Percentiles rank a stretch among this genome's conserved stretches.
Conservation (phyloP, 2,113 vertebrate species). For the Platanista minor region DNA sequence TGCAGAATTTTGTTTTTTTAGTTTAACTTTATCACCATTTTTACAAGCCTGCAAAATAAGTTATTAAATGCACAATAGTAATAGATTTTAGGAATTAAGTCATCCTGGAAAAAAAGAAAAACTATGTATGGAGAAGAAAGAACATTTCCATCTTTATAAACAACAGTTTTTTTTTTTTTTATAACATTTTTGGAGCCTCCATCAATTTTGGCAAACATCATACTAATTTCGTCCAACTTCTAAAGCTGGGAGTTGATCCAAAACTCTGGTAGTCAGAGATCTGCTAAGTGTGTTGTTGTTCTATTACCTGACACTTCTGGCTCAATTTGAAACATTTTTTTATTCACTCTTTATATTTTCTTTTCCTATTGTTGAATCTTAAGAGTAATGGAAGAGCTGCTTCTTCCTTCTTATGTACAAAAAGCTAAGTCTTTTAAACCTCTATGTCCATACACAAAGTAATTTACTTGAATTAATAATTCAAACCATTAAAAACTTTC, state of each 20-base stretch:
- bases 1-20: background rate
- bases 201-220: constrained; percentile 77
- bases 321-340: constrained; percentile 70
- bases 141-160: constrained; percentile 50
- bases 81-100: background rate
- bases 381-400: constrained; percentile 23
- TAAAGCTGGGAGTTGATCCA: constrained; percentile 79
- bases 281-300: constrained; percentile 75
- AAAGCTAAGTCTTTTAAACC: background rate
- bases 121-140: constrained; percentile 13
- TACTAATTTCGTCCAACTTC: constrained; percentile 77
- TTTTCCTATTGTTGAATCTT: constrained; percentile 62
- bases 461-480: background rate
- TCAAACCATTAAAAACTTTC: background rate
- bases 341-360: constrained; percentile 64
- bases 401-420: constrained; percentile 39
- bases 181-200: constrained; percentile 71
- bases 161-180: background rate
- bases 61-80: background rate
- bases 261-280: constrained; percentile 74
- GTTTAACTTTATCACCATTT: background rate
- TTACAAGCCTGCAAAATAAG: background rate
- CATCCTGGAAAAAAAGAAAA: background rate
- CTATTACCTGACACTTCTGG: constrained; percentile 80
- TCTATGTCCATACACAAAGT: background rate